phyloP scores from a whole-genome alignment of 2,797 vertebrate genomes.

The Eulemur mongoz region DNA sequence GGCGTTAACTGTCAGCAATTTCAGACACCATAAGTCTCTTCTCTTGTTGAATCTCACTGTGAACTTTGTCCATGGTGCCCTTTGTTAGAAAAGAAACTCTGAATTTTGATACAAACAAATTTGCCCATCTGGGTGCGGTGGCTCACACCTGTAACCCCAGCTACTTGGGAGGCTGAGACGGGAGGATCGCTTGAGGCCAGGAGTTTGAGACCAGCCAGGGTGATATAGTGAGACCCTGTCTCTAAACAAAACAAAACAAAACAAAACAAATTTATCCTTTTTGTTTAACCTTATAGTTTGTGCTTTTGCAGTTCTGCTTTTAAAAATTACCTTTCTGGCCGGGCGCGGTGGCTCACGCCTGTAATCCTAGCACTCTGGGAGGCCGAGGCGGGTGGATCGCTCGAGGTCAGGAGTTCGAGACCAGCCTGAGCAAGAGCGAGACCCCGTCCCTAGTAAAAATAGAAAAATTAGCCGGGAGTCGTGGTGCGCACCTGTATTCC shows the following conservation, averaged over 20 bases:
- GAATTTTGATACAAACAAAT: neutral
- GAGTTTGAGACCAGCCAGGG: neutral
- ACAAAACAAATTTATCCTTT: neutral
- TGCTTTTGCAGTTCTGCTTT: neutral
- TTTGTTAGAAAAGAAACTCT: neutral
- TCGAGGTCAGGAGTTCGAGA: too few species aligned
- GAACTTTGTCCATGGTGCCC: neutral
- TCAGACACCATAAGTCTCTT: neutral
- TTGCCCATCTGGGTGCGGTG: neutral
- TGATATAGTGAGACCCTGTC: neutral
- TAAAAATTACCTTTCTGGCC: neutral
- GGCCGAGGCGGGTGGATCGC: too few species aligned
- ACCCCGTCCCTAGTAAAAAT: too few species aligned
- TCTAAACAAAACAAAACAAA: too few species aligned
- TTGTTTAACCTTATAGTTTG: neutral
- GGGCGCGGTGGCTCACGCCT: neutral
- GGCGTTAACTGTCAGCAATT: neutral
- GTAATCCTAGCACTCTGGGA: too few species aligned
- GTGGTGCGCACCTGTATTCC: too few species aligned
- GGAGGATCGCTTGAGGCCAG: neutral
- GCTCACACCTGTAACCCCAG: neutral
- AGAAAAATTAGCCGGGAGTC: too few species aligned
- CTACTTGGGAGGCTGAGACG: neutral
- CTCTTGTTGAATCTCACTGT: neutral
- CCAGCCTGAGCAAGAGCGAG: too few species aligned